Percentiles rank a stretch among this genome's conserved stretches.
These are phyloP conservation scores for Oasisia sp. DNA, from an alignment of 2,888 invertebrate genomes.

Conservation along the genomic window DNA sequence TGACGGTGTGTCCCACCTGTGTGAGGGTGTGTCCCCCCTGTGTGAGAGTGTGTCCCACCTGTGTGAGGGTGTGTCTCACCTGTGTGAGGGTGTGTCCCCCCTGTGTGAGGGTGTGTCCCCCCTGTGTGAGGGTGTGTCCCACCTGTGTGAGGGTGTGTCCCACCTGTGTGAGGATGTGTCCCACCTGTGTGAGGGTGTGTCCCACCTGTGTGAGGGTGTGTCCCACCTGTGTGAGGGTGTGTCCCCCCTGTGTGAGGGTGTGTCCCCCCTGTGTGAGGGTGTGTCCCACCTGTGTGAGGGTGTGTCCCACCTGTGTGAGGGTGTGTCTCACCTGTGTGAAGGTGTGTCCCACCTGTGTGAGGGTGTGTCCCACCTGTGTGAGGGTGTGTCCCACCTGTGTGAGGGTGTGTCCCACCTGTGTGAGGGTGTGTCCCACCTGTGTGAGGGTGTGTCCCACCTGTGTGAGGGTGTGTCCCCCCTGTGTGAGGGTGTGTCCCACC, in stretches of 20 bases:
- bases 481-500: conserved; percentile 68
- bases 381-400: too few species aligned
- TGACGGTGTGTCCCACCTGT: conserved; percentile 76
- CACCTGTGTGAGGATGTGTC: conserved; percentile 88
- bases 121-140: conserved; percentile 34
- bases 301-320: conserved; percentile 79
- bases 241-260: conserved; percentile 80
- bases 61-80: too few species aligned
- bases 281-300: conserved; percentile 72
- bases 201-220: conserved; percentile 83
- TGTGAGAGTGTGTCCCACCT: conserved; percentile 69
- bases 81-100: conserved; percentile 66
- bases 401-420: conserved; percentile 76
- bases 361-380: conserved; percentile 77
- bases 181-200: too few species aligned
- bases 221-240: too few species aligned
- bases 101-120: too few species aligned
- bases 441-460: conserved; percentile 69
- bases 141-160: conserved; percentile 73
- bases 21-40: too few species aligned
- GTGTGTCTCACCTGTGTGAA: too few species aligned
- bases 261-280: too few species aligned
- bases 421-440: too few species aligned
- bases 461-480: too few species aligned
- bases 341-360: conserved; percentile 73